These are phyloP conservation scores for Myrmecobius fasciatus DNA, from an alignment of 2,113 vertebrate genomes.

Conservation along the genomic window DNA sequence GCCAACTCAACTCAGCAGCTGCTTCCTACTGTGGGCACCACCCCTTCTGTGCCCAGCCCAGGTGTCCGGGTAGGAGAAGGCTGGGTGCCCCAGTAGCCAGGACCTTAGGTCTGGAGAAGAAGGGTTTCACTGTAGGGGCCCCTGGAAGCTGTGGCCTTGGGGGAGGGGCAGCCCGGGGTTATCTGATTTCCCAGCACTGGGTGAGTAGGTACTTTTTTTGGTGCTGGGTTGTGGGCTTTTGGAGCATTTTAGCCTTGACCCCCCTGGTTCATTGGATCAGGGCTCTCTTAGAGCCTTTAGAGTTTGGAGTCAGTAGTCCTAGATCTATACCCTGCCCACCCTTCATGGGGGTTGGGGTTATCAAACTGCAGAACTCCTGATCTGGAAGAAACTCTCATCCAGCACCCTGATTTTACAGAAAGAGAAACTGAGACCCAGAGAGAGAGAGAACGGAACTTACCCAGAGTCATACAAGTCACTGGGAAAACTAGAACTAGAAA, in stretches of 20 bases:
- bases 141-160: background rate
- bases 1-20: background rate
- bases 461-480: background rate
- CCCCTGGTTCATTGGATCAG: background rate
- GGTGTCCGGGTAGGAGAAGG: background rate
- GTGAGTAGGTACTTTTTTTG: background rate
- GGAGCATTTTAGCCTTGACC: background rate
- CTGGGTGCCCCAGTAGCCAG: background rate
- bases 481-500: background rate
- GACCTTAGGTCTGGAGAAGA: background rate
- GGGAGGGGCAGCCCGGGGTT: background rate
- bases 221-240: background rate
- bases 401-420: background rate
- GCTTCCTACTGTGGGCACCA: background rate
- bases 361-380: background rate
- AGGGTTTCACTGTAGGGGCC: background rate
- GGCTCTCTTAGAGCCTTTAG: background rate
- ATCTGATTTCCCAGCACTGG: background rate
- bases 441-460: background rate
- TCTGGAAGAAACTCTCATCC: background rate
- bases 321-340: background rate
- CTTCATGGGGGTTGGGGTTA: background rate
- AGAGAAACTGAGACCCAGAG: background rate
- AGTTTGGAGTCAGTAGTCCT: background rate
- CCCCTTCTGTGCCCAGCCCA: accelerated